Evolutionary conservation across 2,888 invertebrate genomes (phyloP).

Genomic region (Mongoloraphidia duomilia): DNA sequence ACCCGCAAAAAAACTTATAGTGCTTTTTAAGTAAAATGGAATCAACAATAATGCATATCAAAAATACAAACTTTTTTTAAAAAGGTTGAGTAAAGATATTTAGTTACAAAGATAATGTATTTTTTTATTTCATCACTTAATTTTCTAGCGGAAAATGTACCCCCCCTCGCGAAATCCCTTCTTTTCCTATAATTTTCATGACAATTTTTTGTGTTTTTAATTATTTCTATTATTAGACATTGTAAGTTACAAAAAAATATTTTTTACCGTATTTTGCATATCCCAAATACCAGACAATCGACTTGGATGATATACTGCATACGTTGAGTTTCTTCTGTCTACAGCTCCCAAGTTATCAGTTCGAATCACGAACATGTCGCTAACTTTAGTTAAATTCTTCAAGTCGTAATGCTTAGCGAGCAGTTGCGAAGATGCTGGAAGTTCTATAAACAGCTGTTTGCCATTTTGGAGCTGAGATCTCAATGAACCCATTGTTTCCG

Average conservation of each 20-base stretch:
- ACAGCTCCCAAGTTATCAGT: constrained; percentile 46
- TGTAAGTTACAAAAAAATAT: constrained; percentile 1
- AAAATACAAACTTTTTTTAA: no score
- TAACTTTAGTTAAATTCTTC: constrained; percentile 46
- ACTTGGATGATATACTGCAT: constrained; percentile 56
- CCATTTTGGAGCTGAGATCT: no score
- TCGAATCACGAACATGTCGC: constrained; percentile 50
- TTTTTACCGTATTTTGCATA: constrained; percentile 56
- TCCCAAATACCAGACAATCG: constrained; percentile 61
- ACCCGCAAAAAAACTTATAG: no score
- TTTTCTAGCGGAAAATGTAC: background rate
- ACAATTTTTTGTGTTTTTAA: no score
- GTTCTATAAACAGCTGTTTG: constrained; percentile 7
- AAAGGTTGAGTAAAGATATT: no score
- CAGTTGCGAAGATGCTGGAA: constrained; percentile 31
- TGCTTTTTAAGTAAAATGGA: no score
- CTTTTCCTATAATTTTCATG: no score
- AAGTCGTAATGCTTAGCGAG: constrained; percentile 58
- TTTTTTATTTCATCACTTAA: no score
- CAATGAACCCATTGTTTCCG: no score
- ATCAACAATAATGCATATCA: no score
- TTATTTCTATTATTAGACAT: background rate
- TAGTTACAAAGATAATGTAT: no score
- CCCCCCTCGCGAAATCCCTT: background rate
- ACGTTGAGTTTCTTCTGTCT: constrained; percentile 35